These are phyloP conservation scores for Aramus guarauna DNA, from an alignment of 2,113 vertebrate genomes.

Conservation along the genomic window DNA sequence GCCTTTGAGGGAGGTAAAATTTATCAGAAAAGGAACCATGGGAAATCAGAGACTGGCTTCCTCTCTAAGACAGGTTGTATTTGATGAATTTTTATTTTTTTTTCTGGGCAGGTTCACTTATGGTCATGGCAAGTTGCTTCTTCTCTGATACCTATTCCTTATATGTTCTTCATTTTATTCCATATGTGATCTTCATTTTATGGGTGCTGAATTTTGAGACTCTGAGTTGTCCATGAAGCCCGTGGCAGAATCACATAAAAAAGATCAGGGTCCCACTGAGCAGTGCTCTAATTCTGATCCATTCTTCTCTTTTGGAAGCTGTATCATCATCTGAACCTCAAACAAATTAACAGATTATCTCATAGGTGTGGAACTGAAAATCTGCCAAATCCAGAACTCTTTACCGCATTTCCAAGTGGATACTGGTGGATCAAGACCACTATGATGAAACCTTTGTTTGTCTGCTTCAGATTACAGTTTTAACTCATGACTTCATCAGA, in stretches of 20 bases:
- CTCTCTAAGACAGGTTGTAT: not conserved
- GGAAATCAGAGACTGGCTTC: not conserved
- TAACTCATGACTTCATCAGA: not conserved
- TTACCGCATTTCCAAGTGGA: not conserved
- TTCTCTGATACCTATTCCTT: not conserved
- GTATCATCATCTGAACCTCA: not conserved
- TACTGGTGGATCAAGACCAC: not conserved
- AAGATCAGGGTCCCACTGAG: not conserved
- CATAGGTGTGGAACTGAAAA: not conserved
- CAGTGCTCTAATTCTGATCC: not conserved
- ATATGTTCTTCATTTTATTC: not conserved
- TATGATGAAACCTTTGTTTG: not conserved
- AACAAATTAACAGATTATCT: not conserved
- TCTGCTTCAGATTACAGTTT: not conserved
- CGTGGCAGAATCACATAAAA: not conserved
- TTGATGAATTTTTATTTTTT: not conserved
- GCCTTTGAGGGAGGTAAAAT: not conserved
- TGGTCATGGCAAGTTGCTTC: not conserved
- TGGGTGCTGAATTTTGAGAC: not conserved
- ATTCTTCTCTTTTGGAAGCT: not conserved
- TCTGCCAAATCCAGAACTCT: not conserved
- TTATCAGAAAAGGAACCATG: not conserved
- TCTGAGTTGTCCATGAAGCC: not conserved
- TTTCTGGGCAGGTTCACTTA: not conserved
- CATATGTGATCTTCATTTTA: not conserved